These are phyloP conservation scores for Heteromyza rotundicornis DNA, from an alignment of 2,888 invertebrate genomes.

Conservation along the genomic window DNA sequence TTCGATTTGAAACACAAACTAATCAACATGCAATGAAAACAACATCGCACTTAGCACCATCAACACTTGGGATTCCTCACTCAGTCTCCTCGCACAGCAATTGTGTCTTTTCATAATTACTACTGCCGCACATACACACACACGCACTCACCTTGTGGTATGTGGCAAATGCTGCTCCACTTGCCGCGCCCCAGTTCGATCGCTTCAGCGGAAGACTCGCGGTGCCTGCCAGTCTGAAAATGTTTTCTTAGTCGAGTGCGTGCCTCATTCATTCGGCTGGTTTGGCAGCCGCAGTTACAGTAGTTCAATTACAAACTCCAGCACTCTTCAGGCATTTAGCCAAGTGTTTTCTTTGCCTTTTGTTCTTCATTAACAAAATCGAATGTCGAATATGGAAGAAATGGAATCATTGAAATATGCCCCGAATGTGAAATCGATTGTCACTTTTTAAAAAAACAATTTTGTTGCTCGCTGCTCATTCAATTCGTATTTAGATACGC, in stretches of 20 bases:
- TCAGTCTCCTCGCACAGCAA: not conserved
- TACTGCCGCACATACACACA: not conserved
- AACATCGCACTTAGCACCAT: conserved; percentile 36
- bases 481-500: conserved; percentile 13
- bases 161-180: conserved; percentile 43
- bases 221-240: not conserved
- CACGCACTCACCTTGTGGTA: not conserved
- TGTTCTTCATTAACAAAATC: conserved; percentile 1
- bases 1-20: conserved; percentile 22
- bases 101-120: not conserved
- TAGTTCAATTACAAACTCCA: conserved; percentile 51
- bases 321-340: conserved; percentile 41
- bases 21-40: conserved; percentile 55
- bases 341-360: not conserved
- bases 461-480: conserved; percentile 11
- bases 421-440: not conserved
- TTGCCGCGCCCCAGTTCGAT: conserved; percentile 50
- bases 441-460: not conserved
- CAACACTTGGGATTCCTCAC: conserved; percentile 2
- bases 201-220: not conserved
- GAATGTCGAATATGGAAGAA: not conserved
- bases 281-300: conserved; percentile 48
- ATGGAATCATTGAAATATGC: not conserved
- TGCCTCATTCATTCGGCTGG: not conserved
- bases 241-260: conserved; percentile 1